Percentiles rank a stretch among this genome's conserved stretches.
Evolutionary conservation across 2,888 invertebrate species (phyloP).

Genomic region (Harpagoxenus sublaevis): DNA sequence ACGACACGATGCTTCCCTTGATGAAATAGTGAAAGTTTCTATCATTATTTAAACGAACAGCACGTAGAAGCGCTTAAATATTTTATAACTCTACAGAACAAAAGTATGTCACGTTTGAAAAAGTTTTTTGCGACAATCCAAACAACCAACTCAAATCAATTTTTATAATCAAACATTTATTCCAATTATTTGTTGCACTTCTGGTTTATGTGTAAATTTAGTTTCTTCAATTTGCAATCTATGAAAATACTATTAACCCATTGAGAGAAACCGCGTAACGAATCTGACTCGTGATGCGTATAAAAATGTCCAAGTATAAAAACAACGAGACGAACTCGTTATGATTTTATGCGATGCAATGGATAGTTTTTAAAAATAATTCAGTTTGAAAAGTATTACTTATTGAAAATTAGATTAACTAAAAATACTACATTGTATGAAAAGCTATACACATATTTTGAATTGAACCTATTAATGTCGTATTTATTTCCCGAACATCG

Average conservation of each 20-base stretch:
- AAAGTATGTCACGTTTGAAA: neutral
- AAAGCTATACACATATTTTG: neutral
- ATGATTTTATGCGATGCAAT: neutral
- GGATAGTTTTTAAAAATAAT: neutral
- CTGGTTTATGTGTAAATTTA: neutral
- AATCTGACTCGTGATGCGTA: neutral
- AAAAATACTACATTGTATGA: too few relatives aligned
- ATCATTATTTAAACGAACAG: neutral
- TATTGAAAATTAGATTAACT: neutral
- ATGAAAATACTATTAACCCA: conserved; percentile 52
- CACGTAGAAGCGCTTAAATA: neutral
- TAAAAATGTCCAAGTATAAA: neutral
- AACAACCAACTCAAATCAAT: neutral
- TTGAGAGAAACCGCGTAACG: neutral
- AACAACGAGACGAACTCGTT: neutral
- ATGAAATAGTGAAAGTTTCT: neutral
- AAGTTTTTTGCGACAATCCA: neutral
- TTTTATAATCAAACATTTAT: neutral
- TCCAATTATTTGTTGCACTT: neutral
- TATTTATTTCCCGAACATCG: neutral
- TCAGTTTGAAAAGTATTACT: neutral
- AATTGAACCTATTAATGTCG: neutral
- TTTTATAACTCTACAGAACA: neutral
- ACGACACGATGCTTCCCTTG: neutral
- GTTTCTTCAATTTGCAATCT: conserved; percentile 54